Evolutionary conservation across 1,140 invertebrate species (phyloP).

Genomic region (Drosophila equinoxialis): DNA sequence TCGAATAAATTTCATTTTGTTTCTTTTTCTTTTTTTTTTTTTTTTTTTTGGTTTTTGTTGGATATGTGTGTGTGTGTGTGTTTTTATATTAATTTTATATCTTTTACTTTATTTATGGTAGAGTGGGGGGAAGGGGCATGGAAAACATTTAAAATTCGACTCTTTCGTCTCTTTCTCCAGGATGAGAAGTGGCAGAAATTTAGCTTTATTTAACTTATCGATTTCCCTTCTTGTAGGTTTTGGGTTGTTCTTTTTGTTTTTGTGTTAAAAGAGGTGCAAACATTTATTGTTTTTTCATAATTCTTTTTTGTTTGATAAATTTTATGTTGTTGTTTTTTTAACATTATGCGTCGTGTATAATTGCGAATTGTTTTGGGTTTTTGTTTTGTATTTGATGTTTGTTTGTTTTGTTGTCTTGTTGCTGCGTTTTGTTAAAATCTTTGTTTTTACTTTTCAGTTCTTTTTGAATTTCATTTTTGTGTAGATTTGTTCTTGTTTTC

Average conservation of each 20-base stretch:
- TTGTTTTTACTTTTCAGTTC: conserved; percentile 79
- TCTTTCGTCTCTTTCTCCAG: conserved; percentile 11
- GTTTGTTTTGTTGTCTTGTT: conserved; percentile 56
- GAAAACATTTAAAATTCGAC: conserved; percentile 3
- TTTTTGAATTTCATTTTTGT: conserved; percentile 76
- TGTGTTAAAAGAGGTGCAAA: conserved; percentile 19
- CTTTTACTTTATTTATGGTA: not conserved
- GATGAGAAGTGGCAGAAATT: conserved; percentile 10
- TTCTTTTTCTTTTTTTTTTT: not conserved
- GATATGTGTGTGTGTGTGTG: conserved; percentile 48
- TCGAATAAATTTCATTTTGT: not conserved
- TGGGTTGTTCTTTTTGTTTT: not conserved
- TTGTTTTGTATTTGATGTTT: conserved; percentile 38
- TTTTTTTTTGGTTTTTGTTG: conserved; percentile 1
- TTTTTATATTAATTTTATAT: not conserved
- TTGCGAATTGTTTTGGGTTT: conserved; percentile 62
- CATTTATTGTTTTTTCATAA: conserved; percentile 7
- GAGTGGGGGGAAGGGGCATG: not conserved
- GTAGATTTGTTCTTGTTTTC: conserved; percentile 59
- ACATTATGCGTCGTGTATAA: conserved; percentile 15
- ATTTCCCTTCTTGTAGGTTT: not conserved
- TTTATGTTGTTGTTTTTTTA: conserved; percentile 11
- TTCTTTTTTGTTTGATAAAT: conserved; percentile 5
- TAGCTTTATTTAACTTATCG: not conserved
- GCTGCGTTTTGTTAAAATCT: conserved; percentile 73